Conservation (phyloP, 2,888 invertebrate species). For the Cotesia congregata region DNA sequence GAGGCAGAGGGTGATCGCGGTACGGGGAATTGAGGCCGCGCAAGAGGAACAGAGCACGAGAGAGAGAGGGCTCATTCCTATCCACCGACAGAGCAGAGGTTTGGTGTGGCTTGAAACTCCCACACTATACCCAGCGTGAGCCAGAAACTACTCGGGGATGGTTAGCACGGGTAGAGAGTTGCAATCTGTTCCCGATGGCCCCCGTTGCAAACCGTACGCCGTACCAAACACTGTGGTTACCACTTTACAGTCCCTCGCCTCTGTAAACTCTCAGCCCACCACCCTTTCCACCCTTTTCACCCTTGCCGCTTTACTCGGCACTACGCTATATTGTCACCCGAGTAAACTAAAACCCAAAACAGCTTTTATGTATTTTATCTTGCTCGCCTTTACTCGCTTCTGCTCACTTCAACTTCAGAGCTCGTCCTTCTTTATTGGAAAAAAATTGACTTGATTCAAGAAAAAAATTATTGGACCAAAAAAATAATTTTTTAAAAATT, state of each 20-base stretch:
- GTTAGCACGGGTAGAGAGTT: conserved; percentile 47
- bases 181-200: conserved; percentile 65
- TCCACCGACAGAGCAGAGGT: conserved; percentile 10
- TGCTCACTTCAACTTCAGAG: conserved; percentile 1
- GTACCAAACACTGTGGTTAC: conserved; percentile 60
- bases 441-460: too few species aligned
- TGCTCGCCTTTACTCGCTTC: background rate
- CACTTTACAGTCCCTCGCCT: conserved; percentile 60
- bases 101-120: conserved; percentile 27
- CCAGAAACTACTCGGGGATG: conserved; percentile 38
- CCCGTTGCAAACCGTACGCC: conserved; percentile 37
- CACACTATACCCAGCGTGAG: conserved; percentile 12
- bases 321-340: background rate
- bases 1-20: background rate
- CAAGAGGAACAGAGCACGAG: background rate
- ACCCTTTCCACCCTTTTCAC: conserved; percentile 33
- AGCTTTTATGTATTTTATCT: background rate
- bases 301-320: background rate
- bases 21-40: conserved; percentile 9
- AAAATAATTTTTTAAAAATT: too few species aligned
- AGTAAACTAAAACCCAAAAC: background rate
- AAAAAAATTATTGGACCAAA: too few species aligned
- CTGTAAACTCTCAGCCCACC: conserved; percentile 51
- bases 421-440: background rate
- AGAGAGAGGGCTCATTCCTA: background rate